These are phyloP conservation scores for Lipophrys pholis DNA, from an alignment of 2,113 vertebrate genomes.

Conservation along the genomic window DNA sequence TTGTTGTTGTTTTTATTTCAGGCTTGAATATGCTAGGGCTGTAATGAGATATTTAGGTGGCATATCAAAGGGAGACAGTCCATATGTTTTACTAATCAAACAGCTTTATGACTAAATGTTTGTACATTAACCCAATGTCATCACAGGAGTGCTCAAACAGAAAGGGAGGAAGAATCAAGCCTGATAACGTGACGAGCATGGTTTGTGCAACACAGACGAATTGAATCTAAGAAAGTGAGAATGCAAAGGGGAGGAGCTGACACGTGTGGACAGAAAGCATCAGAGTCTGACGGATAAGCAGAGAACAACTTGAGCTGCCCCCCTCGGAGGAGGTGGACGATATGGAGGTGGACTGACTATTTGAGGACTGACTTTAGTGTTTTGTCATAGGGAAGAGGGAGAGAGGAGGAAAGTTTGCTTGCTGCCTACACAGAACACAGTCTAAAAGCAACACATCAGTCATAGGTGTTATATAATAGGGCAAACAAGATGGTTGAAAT, in stretches of 20 bases:
- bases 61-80: background rate
- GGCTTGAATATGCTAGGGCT: background rate
- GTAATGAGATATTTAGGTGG: background rate
- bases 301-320: slow-evolving; percentile 11
- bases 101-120: no score
- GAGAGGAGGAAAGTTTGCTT: slow-evolving; percentile 27
- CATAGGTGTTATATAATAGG: slow-evolving; percentile 39
- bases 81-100: no score
- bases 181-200: background rate
- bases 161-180: slow-evolving; percentile 1
- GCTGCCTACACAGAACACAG: slow-evolving; percentile 54
- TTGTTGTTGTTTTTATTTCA: no score
- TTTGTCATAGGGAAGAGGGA: slow-evolving; percentile 36
- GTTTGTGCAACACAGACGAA: background rate
- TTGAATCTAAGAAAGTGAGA: background rate
- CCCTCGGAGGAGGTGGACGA: slow-evolving; percentile 44
- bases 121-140: no score
- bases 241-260: slow-evolving; percentile 10
- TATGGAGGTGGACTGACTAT: slow-evolving; percentile 56
- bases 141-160: no score
- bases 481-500: background rate
- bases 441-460: slow-evolving; percentile 46
- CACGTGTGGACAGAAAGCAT: slow-evolving; percentile 13
- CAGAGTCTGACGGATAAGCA: slow-evolving; percentile 7
- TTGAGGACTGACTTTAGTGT: slow-evolving; percentile 37